Base-by-base conservation (phyloP, 2,113 vertebrate species). In the Xerus inauris region DNA sequence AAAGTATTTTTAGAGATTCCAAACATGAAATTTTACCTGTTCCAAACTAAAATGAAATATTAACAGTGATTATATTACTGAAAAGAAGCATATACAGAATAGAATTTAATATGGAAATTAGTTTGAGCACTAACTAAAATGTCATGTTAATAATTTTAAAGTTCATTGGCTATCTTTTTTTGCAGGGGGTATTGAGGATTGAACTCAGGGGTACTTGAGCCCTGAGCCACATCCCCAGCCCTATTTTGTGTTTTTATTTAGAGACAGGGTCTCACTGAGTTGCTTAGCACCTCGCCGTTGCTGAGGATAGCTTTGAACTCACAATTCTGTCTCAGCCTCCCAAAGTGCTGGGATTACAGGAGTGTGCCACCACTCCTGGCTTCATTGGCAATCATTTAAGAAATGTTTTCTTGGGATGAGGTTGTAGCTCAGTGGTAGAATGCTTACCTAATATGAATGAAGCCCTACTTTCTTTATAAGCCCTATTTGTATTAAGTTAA, bases 381-480 rank as follows among this genome's bases (percentile, higher is more conserved):
- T 90, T 71, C 35, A 79, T n/a, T 76, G 20, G 19, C 9, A 86
- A 38, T 32, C 6, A 26, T 57, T 93, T 89, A 80, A 92, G 19
- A 85, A 88, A 72, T 49, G 9, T 84, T 93, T 86, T 77, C 57
- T 83, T 64, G 28, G 32, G 6, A 19, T 69, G 62, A 28, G 32
- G 14, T 65, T 65, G 11, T 65, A 32, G 28, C 28, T 65, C 64
- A 65, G 64, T 65, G 32, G 14, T 35, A 67, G 62, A 65, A 24
- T 62, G 24, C 9, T 62, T 62, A 8, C 35, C 65, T 69, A 69
- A 13, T 14, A 69, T 80, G 59, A 62, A 62, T 62, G 59, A 73
- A 89, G 30, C 89, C 84, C 88, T 67, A 22, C 73, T 93, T 91
- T 84, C 72, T 28, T 75, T 76, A 87, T 67, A 65, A 90, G 38